These are phyloP conservation scores for Megalopta genalis DNA, from an alignment of 1,140 invertebrate species.

Conservation along the genomic window DNA sequence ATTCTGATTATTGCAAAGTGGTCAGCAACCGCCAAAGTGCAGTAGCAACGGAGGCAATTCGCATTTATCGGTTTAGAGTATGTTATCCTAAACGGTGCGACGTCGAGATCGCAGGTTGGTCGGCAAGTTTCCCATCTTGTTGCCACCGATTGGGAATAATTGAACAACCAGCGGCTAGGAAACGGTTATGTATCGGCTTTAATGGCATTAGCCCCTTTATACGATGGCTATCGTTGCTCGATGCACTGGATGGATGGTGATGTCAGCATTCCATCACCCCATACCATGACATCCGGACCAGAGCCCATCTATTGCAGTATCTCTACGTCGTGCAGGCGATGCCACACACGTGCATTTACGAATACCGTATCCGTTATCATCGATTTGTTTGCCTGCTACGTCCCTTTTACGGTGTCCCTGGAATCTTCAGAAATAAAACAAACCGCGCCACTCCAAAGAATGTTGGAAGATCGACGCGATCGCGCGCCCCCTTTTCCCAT, in stretches of 20 bases:
- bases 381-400: slow-evolving; percentile 16
- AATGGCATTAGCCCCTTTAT: slow-evolving; percentile 60
- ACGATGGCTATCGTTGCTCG: slow-evolving; percentile 58
- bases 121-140: slow-evolving; percentile 23
- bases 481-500: too few relatives aligned
- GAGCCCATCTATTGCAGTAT: slow-evolving; percentile 24
- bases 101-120: not conserved
- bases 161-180: slow-evolving; percentile 22
- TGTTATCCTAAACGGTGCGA: slow-evolving; percentile 15
- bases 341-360: slow-evolving; percentile 1
- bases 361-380: slow-evolving; percentile 25
- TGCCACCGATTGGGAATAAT: slow-evolving; percentile 2
- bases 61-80: slow-evolving; percentile 40
- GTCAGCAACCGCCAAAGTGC: not conserved
- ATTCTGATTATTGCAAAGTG: not conserved
- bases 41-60: not conserved
- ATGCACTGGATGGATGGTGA: slow-evolving; percentile 61
- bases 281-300: slow-evolving; percentile 26
- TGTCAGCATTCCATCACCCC: slow-evolving; percentile 62
- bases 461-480: too few relatives aligned
- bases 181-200: slow-evolving; percentile 54
- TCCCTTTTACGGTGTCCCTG: not conserved
- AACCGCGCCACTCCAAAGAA: too few relatives aligned
- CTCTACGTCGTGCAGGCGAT: not conserved
- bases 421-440: not conserved